A percentile compares a stretch with the other conserved stretches of the same genome.
phyloP scores from a whole-genome alignment of 2,797 vertebrate species.

The Danio choprae region DNA sequence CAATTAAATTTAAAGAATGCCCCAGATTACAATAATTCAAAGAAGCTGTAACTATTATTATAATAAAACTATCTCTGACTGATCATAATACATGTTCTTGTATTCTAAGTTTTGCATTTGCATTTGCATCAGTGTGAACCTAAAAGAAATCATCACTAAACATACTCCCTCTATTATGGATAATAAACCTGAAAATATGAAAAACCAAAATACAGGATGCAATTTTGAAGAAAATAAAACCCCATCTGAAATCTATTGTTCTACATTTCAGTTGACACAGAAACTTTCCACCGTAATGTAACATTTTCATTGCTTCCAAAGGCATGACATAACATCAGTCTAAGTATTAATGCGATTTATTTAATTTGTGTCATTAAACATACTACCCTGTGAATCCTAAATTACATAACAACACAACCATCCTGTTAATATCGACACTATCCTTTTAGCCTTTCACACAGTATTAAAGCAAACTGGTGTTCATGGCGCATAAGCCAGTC shows the following conservation, averaged over 20 bases:
- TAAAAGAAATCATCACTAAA: neutral
- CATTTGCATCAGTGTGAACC: too few relatives aligned
- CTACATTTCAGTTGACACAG: neutral
- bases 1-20: neutral
- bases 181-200: neutral
- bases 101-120: neutral
- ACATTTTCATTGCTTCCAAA: neutral
- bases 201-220: neutral
- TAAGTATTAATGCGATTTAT: neutral
- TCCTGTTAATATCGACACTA: constrained; percentile 32
- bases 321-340: neutral
- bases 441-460: constrained; percentile 35
- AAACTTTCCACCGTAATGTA: neutral
- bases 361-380: neutral
- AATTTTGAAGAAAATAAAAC: neutral
- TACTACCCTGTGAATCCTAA: constrained; percentile 10
- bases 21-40: neutral
- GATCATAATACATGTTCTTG: neutral
- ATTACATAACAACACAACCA: constrained; percentile 37
- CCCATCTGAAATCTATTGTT: neutral
- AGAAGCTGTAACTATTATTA: too few relatives aligned
- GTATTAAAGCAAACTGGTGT: constrained; percentile 41
- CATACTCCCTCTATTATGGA: neutral
- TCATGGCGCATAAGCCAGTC: constrained; percentile 26
- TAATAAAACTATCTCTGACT: neutral